phyloP scores from a whole-genome alignment of 2,888 invertebrate genomes.

The Loripinus fragilis region DNA sequence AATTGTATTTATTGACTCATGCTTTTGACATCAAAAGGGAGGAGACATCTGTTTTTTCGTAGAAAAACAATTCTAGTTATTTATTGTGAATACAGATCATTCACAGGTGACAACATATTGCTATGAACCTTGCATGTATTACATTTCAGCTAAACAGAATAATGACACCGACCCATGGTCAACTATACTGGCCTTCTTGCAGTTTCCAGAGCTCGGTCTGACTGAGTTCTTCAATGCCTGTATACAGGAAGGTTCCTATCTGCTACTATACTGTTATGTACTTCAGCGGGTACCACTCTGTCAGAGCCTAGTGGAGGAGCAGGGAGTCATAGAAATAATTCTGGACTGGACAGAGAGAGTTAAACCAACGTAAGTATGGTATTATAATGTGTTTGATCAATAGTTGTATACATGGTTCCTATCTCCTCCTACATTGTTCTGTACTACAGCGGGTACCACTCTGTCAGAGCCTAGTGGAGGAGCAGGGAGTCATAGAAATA shows the following conservation, averaged over 20 bases:
- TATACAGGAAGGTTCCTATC: constrained; percentile 75
- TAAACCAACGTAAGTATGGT: constrained; percentile 76
- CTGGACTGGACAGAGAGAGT: constrained; percentile 76
- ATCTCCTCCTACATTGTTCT: constrained; percentile 76
- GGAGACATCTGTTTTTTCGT: too few relatives aligned
- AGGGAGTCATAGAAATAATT: constrained; percentile 68
- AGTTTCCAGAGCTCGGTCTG: constrained; percentile 79
- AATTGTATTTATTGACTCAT: too few relatives aligned
- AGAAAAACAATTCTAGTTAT: too few relatives aligned
- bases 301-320: constrained; percentile 72
- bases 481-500: constrained; percentile 69
- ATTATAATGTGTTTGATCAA: too few relatives aligned
- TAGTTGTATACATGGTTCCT: constrained; percentile 73
- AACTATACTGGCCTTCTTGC: constrained; percentile 73
- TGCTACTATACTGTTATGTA: constrained; percentile 76
- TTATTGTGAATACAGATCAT: too few relatives aligned
- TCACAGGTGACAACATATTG: too few relatives aligned
- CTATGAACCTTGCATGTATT: too few relatives aligned
- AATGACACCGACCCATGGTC: constrained; percentile 68
- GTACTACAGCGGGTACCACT: constrained; percentile 76
- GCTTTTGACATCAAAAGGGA: too few relatives aligned
- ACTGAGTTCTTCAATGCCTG: constrained; percentile 75
- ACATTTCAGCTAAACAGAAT: constrained; percentile 17
- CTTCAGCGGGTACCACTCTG: constrained; percentile 77
- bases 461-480: constrained; percentile 72